These are phyloP conservation scores for Sciurus niger DNA, from an alignment of 2,113 vertebrate species.

Conservation along the genomic window DNA sequence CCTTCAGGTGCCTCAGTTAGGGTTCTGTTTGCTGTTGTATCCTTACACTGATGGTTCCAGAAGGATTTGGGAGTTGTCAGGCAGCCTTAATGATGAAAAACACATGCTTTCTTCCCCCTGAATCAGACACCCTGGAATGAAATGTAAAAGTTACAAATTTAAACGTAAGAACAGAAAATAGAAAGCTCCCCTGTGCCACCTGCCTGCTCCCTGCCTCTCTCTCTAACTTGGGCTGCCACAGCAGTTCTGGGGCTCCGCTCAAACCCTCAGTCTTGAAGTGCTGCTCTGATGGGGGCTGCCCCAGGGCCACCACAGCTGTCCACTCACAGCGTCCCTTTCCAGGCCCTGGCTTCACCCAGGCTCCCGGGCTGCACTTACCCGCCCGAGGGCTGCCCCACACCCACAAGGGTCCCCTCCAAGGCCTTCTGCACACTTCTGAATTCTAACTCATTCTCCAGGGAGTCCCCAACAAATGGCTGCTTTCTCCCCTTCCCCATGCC, in stretches of 20 bases:
- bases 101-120: not conserved
- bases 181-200: not conserved
- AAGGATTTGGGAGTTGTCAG: not conserved
- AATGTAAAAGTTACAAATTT: not conserved
- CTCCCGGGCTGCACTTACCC: not conserved
- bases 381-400: no score
- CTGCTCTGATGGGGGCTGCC: no score
- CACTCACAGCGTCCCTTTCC: not conserved
- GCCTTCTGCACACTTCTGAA: fast-evolving
- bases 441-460: fast-evolving
- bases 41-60: not conserved
- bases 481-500: not conserved
- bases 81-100: not conserved
- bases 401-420: fast-evolving
- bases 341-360: no score
- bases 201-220: not conserved
- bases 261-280: not conserved
- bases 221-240: no score
- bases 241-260: no score
- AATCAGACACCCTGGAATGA: not conserved
- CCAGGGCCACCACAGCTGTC: no score
- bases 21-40: not conserved
- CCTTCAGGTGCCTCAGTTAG: not conserved
- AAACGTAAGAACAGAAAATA: not conserved
- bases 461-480: not conserved